A percentile compares a stretch with the other conserved stretches of the same genome.
phyloP scores from a whole-genome alignment of 2,888 invertebrate genomes.

The Monopis laevigella region DNA sequence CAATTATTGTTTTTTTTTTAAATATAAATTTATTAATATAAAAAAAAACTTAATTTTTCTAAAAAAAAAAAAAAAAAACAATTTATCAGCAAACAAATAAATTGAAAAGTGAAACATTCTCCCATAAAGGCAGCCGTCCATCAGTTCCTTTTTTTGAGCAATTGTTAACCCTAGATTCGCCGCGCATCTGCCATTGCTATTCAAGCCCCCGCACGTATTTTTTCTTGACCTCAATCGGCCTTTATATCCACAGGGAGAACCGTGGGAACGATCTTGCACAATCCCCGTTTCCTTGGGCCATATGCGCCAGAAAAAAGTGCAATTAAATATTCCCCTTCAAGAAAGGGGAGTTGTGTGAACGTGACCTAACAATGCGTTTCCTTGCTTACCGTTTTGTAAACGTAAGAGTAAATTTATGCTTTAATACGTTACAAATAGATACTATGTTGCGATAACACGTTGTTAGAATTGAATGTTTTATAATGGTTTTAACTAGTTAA shows the following conservation, averaged over 20 bases:
- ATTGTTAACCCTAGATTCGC: conserved; percentile 54
- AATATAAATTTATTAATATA: no score
- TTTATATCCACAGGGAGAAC: conserved; percentile 59
- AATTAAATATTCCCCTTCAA: conserved; percentile 67
- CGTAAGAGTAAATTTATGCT: no score
- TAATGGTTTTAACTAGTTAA: conserved; percentile 42
- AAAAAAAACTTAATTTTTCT: no score
- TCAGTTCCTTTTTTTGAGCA: conserved; percentile 46
- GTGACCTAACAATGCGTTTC: conserved; percentile 67
- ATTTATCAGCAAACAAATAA: background rate
- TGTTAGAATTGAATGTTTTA: conserved; percentile 34
- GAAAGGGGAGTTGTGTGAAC: conserved; percentile 67
- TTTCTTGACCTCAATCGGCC: conserved; percentile 63
- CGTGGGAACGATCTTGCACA: conserved; percentile 64
- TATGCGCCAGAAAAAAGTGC: conserved; percentile 68
- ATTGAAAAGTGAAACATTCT: conserved; percentile 10
- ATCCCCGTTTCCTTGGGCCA: conserved; percentile 63
- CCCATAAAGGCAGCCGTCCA: conserved; percentile 19
- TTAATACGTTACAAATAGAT: conserved; percentile 34
- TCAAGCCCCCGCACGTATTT: conserved; percentile 60
- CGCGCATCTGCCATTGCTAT: conserved; percentile 57
- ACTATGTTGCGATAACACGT: conserved; percentile 35
- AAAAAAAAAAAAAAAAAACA: no score
- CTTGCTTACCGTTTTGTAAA: no score
- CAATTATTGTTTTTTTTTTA: no score